phyloP scores from a whole-genome alignment of 2,888 invertebrate genomes.

The Ellobium chinense region DNA sequence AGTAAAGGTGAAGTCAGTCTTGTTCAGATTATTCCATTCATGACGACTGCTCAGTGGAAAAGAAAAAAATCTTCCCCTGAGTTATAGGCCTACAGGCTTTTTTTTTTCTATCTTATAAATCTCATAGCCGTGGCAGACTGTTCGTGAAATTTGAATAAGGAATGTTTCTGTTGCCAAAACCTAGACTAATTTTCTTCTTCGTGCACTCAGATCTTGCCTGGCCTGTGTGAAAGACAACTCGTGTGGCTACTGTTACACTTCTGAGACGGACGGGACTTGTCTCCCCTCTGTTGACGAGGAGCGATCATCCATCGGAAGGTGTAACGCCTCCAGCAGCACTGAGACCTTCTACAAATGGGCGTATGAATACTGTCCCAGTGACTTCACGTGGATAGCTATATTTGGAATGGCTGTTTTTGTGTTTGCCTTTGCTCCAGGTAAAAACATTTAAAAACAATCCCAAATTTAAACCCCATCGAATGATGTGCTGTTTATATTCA shows the following conservation, averaged over 20 bases:
- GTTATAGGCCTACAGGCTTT: too few species aligned
- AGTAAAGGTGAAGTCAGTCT: too few species aligned
- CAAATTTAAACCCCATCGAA: too few species aligned
- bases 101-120: too few species aligned
- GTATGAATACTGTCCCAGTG: conserved; percentile 79
- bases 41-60: too few species aligned
- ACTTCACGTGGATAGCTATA: conserved; percentile 77
- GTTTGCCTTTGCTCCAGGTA: conserved; percentile 78
- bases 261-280: conserved; percentile 69
- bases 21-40: too few species aligned
- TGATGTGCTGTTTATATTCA: too few species aligned
- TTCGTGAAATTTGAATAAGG: too few species aligned
- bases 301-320: conserved; percentile 63
- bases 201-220: conserved; percentile 69
- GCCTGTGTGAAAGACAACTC: conserved; percentile 75
- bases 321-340: conserved; percentile 51
- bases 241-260: conserved; percentile 79
- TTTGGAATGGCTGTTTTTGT: conserved; percentile 78
- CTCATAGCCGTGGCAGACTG: too few species aligned
- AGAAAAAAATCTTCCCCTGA: too few species aligned
- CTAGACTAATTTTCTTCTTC: not conserved
- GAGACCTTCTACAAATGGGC: conserved; percentile 67
- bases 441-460: too few species aligned
- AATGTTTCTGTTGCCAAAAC: too few species aligned
- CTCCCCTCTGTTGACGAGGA: conserved; percentile 50